Conservation (phyloP, 2,888 invertebrate genomes). For the Diplolepis rosae region DNA sequence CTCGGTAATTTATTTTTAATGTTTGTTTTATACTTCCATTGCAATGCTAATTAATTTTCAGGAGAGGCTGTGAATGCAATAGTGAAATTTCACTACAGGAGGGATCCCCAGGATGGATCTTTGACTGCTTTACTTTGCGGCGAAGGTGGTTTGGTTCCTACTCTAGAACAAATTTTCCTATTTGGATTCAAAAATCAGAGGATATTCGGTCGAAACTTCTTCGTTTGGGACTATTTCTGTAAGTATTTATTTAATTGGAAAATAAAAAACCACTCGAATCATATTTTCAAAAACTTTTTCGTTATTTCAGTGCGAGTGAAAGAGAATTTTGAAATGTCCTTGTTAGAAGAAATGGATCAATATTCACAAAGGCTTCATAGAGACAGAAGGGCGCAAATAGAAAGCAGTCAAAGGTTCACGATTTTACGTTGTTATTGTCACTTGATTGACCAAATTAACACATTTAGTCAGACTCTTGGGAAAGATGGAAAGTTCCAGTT, state of each 20-base stretch:
- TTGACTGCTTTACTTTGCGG: slow-evolving; percentile 95
- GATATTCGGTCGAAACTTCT: slow-evolving; percentile 94
- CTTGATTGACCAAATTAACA: slow-evolving; percentile 90
- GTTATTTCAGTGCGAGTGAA: slow-evolving; percentile 81
- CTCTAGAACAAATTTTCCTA: slow-evolving; percentile 95
- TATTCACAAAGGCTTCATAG: slow-evolving; percentile 68
- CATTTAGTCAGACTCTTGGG: slow-evolving; percentile 89
- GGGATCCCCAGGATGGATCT: slow-evolving; percentile 86
- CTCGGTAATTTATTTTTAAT: slow-evolving; percentile 76
- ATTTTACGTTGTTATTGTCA: slow-evolving; percentile 93
- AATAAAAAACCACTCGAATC: slow-evolving; percentile 42
- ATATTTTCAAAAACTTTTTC: slow-evolving; percentile 35
- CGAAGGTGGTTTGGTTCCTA: slow-evolving; percentile 94
- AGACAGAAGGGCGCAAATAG: slow-evolving; percentile 60
- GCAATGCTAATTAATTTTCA: slow-evolving; percentile 63
- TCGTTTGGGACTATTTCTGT: slow-evolving; percentile 99
- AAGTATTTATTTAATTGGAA: slow-evolving; percentile 63
- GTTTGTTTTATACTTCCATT: neutral
- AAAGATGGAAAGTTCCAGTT: slow-evolving; percentile 99
- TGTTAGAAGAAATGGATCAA: slow-evolving; percentile 78
- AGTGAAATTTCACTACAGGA: slow-evolving; percentile 96
- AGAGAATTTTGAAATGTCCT: slow-evolving; percentile 86
- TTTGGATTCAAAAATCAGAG: slow-evolving; percentile 95
- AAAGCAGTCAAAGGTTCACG: slow-evolving; percentile 72
- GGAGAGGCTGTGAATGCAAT: slow-evolving; percentile 97